Evolutionary conservation across 2,888 invertebrate species (phyloP).

Genomic region (Lasius platythorax): DNA sequence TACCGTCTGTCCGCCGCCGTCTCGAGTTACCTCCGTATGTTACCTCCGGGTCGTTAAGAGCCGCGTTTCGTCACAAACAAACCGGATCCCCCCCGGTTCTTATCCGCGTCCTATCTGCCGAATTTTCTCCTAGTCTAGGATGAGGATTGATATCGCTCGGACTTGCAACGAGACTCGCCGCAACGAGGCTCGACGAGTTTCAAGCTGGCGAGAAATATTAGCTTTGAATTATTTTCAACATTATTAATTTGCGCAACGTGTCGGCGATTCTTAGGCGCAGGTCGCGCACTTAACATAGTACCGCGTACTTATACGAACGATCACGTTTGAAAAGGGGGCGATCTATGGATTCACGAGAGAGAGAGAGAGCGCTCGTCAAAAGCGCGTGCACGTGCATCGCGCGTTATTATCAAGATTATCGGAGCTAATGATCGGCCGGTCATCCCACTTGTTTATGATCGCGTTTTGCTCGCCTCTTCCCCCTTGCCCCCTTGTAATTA

Average conservation of each 20-base stretch:
- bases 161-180: constrained; percentile 26
- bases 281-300: not conserved
- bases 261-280: not conserved
- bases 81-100: constrained; percentile 44
- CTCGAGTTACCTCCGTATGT: constrained; percentile 80
- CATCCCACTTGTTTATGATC: constrained; percentile 82
- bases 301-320: not conserved
- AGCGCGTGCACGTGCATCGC: constrained; percentile 77
- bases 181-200: not conserved
- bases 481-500: constrained; percentile 80
- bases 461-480: constrained; percentile 73
- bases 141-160: constrained; percentile 38
- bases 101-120: constrained; percentile 60
- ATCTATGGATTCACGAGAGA: constrained; percentile 30
- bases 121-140: constrained; percentile 61
- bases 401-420: constrained; percentile 81
- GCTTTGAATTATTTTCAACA: not conserved
- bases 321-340: constrained; percentile 4
- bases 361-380: constrained; percentile 46
- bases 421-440: constrained; percentile 81
- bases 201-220: not conserved
- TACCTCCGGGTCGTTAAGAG: constrained; percentile 73
- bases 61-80: constrained; percentile 76
- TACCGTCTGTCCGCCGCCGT: constrained; percentile 77
- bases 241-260: constrained; percentile 8